Evolutionary conservation across 2,888 invertebrate genomes (phyloP).

Genomic region (Tenthredo livida): DNA sequence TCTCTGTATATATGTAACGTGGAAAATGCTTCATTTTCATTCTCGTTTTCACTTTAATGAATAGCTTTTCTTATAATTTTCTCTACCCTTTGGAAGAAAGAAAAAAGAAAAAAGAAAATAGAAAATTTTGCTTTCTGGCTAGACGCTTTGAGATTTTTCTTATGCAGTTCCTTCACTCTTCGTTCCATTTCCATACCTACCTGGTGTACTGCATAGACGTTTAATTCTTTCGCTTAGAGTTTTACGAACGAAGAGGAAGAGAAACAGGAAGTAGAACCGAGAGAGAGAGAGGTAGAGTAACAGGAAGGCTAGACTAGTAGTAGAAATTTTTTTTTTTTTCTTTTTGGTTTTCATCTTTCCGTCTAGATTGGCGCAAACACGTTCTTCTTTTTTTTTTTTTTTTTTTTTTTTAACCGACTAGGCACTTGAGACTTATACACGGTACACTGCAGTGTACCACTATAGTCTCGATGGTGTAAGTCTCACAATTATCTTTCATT

Average conservation of each 20-base stretch:
- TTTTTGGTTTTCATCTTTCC: not conserved
- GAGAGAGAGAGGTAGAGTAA: too few relatives aligned
- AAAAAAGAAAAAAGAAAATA: not conserved
- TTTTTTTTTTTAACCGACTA: not conserved
- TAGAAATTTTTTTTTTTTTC: not conserved
- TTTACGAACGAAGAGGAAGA: too few relatives aligned
- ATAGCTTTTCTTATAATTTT: not conserved
- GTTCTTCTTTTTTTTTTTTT: not conserved
- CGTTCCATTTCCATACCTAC: too few relatives aligned
- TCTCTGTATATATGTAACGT: not conserved
- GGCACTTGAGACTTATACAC: not conserved
- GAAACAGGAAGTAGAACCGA: too few relatives aligned
- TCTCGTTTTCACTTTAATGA: not conserved
- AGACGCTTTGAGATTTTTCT: too few relatives aligned
- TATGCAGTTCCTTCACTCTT: too few relatives aligned
- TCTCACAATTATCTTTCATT: constrained; percentile 30
- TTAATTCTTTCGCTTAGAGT: too few relatives aligned
- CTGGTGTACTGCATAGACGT: too few relatives aligned
- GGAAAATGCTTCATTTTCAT: not conserved
- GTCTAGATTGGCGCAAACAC: not conserved
- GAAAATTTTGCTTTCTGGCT: not conserved
- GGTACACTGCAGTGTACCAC: not conserved
- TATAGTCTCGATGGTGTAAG: not conserved
- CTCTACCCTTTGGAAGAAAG: not conserved
- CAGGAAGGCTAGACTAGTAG: too few relatives aligned